Evolutionary conservation across 2,888 invertebrate genomes (phyloP), one percentile per base, ranked within the genome.

Genomic region (Stictocephala bisonia): DNA sequence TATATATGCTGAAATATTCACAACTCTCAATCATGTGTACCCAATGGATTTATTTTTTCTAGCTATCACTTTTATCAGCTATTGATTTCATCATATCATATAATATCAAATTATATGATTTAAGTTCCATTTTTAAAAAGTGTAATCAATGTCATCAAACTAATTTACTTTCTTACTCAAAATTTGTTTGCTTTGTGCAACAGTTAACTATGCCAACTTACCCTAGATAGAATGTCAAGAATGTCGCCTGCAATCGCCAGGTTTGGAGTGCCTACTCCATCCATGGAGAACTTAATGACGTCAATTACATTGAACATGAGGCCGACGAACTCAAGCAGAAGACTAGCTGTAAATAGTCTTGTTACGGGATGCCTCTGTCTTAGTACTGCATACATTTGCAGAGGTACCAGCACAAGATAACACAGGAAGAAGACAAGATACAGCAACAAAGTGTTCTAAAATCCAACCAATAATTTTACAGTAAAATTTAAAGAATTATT

Each of bases 311-410:
- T 96, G 79, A 96, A 89, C 78, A 93, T 90, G 67, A 97, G 86
- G 24, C 96, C 96, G 67, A 94, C 84, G 82, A 95, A 93, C 84
- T 97, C 96, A 78, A 96, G 85, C 20, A 93, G 85, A 72, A 97
- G 88, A 83, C 96, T 95, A 74, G 91, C 91, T 26, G 96, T 96
- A 81, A 97, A 95, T 40, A 97, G 86, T 81, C 92, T 91, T 4
- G 97, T 97, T 2, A 97, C 93, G 40, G 95, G 93, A 86, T 97
- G 97, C 81, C 91, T 91, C 84, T 97, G 97, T 78, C 91, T 90
- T 79, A 92, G 88, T 74, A 94, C 94, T 31, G 96, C 97, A 85
- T 96, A 96, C 74, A 96, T 88, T 86, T 97, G 97, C 79, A 97
- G 88, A 26, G 96, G 95, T 77, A 96, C 88, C 69, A 97, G 86